Evolutionary conservation across 92 coral and sea anemone species (phyloP).

Genomic region (Isaurus tuberculatus): DNA sequence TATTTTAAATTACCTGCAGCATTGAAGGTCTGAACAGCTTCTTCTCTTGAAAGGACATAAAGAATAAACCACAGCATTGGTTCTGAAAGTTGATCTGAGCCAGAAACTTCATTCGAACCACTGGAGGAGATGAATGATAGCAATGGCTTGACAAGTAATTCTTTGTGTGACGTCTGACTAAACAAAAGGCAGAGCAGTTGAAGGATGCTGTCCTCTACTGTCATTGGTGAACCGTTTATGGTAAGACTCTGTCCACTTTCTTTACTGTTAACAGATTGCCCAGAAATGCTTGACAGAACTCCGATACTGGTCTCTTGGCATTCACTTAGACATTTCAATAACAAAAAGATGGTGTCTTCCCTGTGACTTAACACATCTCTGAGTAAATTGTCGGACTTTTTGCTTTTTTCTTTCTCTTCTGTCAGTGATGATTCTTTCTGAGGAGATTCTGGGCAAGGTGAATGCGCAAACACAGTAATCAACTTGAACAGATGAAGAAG

Average conservation of each 20-base stretch:
- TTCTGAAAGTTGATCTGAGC: constrained; percentile 66
- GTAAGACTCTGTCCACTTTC: constrained; percentile 35
- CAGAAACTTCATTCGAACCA: background rate
- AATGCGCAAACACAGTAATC: constrained; percentile 10
- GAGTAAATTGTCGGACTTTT: constrained; percentile 28
- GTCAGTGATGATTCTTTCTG: constrained; percentile 19
- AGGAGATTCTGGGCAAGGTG: background rate
- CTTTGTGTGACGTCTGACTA: constrained; percentile 61
- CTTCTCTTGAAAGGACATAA: constrained; percentile 67
- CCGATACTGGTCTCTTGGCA: constrained; percentile 72
- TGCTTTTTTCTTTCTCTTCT: constrained; percentile 33
- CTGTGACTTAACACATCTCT: constrained; percentile 53
- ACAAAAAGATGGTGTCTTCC: constrained; percentile 60
- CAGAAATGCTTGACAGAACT: constrained; percentile 49
- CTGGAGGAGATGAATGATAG: constrained; percentile 45
- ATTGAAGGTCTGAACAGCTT: constrained; percentile 69
- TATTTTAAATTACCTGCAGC: constrained; percentile 65
- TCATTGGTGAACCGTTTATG: constrained; percentile 67
- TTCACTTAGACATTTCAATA: constrained; percentile 80
- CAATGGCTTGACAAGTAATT: constrained; percentile 55
- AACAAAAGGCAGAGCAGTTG: constrained; percentile 78
- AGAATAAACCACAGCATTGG: constrained; percentile 87
- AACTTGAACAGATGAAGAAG: constrained; percentile 28
- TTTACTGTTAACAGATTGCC: constrained; percentile 49
- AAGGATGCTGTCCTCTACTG: constrained; percentile 91